Conservation (phyloP, 2,113 vertebrate genomes). For the Daboia siamensis region DNA sequence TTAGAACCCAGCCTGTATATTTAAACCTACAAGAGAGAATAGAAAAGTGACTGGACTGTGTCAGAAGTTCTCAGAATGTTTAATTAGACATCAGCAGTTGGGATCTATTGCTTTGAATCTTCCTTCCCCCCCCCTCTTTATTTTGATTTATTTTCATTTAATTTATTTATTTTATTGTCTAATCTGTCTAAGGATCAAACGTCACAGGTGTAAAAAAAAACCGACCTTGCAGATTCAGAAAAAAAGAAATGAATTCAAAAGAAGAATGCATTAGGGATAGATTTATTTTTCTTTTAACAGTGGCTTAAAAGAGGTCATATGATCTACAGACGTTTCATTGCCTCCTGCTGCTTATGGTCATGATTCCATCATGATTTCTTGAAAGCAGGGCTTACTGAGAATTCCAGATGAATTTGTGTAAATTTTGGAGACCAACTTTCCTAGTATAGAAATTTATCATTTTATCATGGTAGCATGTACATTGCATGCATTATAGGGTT, state of each 20-base stretch:
- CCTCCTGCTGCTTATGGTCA: neutral
- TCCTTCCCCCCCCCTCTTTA: slow-evolving; percentile 10
- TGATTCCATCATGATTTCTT: neutral
- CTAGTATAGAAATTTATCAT: neutral
- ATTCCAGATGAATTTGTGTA: neutral
- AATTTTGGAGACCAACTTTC: neutral
- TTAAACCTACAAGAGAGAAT: neutral
- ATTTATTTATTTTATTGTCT: slow-evolving; percentile 48
- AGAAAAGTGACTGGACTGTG: neutral
- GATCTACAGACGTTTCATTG: neutral
- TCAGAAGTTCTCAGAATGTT: neutral
- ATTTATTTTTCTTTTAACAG: neutral
- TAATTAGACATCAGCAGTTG: slow-evolving; percentile 40
- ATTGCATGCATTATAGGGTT: neutral
- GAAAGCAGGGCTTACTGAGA: neutral
- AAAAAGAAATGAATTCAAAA: neutral
- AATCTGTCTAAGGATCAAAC: slow-evolving; percentile 29
- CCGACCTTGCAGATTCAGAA: neutral
- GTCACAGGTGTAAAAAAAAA: neutral
- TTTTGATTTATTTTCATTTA: neutral
- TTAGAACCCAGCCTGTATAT: neutral
- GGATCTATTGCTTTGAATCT: neutral
- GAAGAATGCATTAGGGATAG: neutral
- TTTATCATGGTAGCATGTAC: neutral
- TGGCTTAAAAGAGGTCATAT: neutral